phyloP scores from a whole-genome alignment of 92 coral and sea anemone species.

The Porites lobata region DNA sequence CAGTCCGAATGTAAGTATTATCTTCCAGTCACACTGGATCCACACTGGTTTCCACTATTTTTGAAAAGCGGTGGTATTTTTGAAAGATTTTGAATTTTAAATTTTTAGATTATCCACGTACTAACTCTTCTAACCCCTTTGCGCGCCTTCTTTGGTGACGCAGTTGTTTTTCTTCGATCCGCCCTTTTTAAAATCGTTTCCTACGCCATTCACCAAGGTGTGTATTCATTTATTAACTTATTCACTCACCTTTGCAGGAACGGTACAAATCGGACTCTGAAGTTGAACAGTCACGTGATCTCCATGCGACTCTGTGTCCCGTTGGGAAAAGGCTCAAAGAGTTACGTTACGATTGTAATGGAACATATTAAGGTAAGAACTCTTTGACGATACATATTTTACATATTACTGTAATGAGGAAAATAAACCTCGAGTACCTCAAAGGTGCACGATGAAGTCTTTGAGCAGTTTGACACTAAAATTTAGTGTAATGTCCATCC shows the following conservation, averaged over 20 bases:
- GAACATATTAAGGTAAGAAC: slow-evolving; percentile 61
- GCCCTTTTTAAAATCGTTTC: background rate
- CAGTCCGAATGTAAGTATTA: slow-evolving; percentile 62
- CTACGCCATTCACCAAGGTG: background rate
- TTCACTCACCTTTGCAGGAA: slow-evolving; percentile 33
- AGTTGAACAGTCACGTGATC: slow-evolving; percentile 82
- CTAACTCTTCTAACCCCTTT: too few species aligned
- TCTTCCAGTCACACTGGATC: background rate
- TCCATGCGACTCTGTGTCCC: slow-evolving; percentile 74
- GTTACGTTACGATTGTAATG: slow-evolving; percentile 53
- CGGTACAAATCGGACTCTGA: slow-evolving; percentile 56
- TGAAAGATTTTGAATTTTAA: too few species aligned
- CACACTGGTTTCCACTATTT: background rate
- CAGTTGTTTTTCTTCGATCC: too few species aligned
- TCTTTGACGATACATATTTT: too few species aligned
- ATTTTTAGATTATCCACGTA: too few species aligned
- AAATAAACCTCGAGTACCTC: too few species aligned
- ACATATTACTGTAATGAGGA: too few species aligned
- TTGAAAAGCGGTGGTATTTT: background rate
- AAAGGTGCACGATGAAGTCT: too few species aligned
- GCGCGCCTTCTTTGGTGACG: too few species aligned
- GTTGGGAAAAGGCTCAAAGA: slow-evolving; percentile 18
- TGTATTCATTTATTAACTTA: too few species aligned
- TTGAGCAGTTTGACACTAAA: too few species aligned
- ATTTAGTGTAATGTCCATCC: too few species aligned